Evolutionary conservation across 2,113 vertebrate species (phyloP).

Genomic region (Bos indicus): DNA sequence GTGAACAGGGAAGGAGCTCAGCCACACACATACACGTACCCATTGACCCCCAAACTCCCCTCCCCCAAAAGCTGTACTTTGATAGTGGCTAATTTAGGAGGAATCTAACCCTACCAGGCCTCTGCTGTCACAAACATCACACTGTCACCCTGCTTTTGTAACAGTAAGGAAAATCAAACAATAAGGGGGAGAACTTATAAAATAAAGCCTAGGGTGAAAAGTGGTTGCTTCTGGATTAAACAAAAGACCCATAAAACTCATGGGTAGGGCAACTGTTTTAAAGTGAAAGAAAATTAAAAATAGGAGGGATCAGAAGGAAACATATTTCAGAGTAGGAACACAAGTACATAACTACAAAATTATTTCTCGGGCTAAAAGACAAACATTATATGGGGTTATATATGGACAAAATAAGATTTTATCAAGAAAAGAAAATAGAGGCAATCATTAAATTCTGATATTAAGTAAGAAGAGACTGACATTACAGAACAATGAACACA

Average conservation of each 20-base stretch:
- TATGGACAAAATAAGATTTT: neutral
- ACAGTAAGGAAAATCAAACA: neutral
- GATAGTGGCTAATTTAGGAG: neutral
- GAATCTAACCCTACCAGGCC: neutral
- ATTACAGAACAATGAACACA: neutral
- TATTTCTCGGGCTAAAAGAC: neutral
- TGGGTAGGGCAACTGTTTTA: neutral
- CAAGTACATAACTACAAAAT: neutral
- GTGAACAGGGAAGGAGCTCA: neutral
- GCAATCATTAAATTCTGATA: neutral
- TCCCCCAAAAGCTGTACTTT: neutral
- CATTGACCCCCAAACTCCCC: neutral
- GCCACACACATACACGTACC: neutral
- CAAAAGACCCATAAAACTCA: neutral
- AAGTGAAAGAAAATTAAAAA: neutral
- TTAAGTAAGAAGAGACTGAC: neutral
- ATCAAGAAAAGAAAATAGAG: neutral
- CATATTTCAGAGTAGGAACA: neutral
- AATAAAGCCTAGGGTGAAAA: neutral
- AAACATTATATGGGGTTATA: neutral
- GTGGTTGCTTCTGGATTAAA: neutral
- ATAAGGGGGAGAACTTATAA: neutral
- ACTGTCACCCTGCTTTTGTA: neutral
- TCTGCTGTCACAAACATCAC: neutral
- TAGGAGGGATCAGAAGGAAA: neutral